These are phyloP conservation scores for Calliphora vicina DNA, from an alignment of 1,140 invertebrate species.

Conservation along the genomic window DNA sequence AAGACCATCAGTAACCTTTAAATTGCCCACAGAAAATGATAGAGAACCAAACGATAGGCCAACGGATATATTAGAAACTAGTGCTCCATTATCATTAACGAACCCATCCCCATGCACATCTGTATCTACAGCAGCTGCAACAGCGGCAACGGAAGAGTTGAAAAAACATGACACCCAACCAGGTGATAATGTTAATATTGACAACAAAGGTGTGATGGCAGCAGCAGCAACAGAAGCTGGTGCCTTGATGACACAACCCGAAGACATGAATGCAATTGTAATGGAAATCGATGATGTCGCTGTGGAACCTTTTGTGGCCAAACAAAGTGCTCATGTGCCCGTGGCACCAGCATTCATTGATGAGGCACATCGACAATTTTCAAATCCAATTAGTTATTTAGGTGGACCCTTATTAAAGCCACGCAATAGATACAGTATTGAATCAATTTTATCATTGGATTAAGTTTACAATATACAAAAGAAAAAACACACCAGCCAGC, in stretches of 20 bases:
- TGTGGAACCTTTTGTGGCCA: slow-evolving; percentile 37
- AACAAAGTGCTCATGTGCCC: slow-evolving; percentile 18
- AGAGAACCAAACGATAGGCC: background rate
- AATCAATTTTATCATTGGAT: slow-evolving; percentile 76
- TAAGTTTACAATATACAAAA: slow-evolving; percentile 54
- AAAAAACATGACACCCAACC: background rate
- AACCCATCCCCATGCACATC: background rate
- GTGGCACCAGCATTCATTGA: slow-evolving; percentile 46
- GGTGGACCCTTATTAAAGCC: slow-evolving; percentile 69
- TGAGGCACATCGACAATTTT: slow-evolving; percentile 68
- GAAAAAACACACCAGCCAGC: background rate
- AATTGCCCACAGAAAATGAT: slow-evolving; percentile 11
- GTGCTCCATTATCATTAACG: background rate
- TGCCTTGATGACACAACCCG: slow-evolving; percentile 15
- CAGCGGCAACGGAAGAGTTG: background rate
- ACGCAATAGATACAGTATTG: slow-evolving; percentile 69
- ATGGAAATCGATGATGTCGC: slow-evolving; percentile 40
- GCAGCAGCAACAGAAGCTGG: background rate
- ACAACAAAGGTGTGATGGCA: background rate
- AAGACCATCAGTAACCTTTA: background rate
- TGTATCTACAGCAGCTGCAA: too few species aligned
- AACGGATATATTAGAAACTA: background rate
- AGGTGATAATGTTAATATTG: background rate
- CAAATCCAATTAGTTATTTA: slow-evolving; percentile 77
- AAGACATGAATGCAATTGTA: slow-evolving; percentile 37